Evolutionary conservation across 1,140 invertebrate species (phyloP), one percentile per base, ranked within the genome.

Genomic region (Atta colombica): DNA sequence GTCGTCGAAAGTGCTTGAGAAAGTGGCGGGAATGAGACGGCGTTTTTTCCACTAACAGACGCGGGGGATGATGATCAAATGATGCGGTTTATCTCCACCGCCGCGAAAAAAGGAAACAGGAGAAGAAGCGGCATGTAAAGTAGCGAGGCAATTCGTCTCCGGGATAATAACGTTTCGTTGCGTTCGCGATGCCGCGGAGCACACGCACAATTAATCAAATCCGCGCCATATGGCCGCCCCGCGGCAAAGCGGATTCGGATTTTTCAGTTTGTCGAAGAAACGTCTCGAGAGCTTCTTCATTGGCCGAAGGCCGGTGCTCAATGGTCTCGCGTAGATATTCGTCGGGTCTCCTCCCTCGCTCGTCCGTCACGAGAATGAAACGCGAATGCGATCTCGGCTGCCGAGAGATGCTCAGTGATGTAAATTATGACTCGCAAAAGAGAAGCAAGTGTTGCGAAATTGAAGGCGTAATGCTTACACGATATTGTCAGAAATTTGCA

Each of bases 181-280:
- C 58, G 65, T 69, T 72, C 61, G 71, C 84, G 88, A 71, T 74
- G 88, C 81, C 61, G 89, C 84, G 85, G 60, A 16, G 31, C 80
- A 82, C 63, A 35, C 65, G 65, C 55, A 72, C 69, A 72, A 91
- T 91, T 91, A 91, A 91, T 91, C 90, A 91, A 91, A 89, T 89
- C 86, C 74, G 71, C 87, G 90, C 90, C 90, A 91, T 91, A 91
- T 91, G 90, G 89, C 74, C 88, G 81, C 53, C 74, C 84, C 85
- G 55, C 61, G 65, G 82, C 85, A 55, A 86, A 78, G 87, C 58
- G 81, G 88, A 61, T 80, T 77, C 77, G 21, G 77, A 77, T 90
- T 89, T 89, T 87, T 68, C 85, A 55, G 58, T 78, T 77, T 85
- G 55, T 55, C 71, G 85, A 80, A 80, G 75, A 80, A 84, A 78